Percentiles rank a stretch among this genome's conserved stretches.
Conservation (phyloP, 2,888 invertebrate genomes). For the Pachydiplax longipennis region DNA sequence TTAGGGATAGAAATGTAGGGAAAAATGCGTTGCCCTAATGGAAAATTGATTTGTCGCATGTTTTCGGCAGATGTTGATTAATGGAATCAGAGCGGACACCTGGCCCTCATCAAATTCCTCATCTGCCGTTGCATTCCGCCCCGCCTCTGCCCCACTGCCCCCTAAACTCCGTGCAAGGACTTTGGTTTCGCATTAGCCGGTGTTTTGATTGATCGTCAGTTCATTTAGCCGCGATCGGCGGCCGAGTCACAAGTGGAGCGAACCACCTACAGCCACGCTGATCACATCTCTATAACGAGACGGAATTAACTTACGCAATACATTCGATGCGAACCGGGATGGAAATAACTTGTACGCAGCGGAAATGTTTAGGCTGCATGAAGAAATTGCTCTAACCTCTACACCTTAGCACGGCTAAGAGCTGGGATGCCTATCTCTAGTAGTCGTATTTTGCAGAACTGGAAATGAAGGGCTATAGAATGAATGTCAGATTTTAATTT, state of each 20-base stretch:
- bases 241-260: neutral
- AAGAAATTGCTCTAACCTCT: too few species aligned
- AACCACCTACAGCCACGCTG: neutral
- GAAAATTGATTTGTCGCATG: neutral
- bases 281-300: neutral
- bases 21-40: neutral
- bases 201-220: conserved; percentile 36
- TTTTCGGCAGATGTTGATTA: conserved; percentile 6
- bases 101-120: neutral
- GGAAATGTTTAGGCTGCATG: too few species aligned
- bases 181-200: conserved; percentile 32
- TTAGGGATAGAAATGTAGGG: neutral
- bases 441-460: too few species aligned
- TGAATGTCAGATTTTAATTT: too few species aligned
- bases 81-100: neutral
- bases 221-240: conserved; percentile 25
- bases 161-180: neutral
- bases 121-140: neutral
- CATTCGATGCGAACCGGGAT: neutral
- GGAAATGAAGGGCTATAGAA: too few species aligned
- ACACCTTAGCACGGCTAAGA: too few species aligned
- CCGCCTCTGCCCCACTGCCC: neutral
- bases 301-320: neutral
- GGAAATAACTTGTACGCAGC: too few species aligned
- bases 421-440: too few species aligned